Evolutionary conservation across 2,113 vertebrate species (phyloP), one percentile per base, ranked within the genome.

Genomic region (Sebastes fasciatus): DNA sequence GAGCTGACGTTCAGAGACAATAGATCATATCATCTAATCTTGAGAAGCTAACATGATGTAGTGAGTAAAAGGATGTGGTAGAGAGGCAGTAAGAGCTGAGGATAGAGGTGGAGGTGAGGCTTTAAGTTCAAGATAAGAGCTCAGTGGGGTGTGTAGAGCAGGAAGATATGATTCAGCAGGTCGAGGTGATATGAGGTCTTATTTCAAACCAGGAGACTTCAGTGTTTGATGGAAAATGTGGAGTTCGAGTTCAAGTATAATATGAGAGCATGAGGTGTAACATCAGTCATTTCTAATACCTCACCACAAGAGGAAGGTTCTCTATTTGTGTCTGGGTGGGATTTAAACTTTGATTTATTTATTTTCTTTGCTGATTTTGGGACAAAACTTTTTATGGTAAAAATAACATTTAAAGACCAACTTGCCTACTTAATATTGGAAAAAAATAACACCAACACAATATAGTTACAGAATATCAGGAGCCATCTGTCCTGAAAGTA

Each of bases 221-320:
- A 64, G 60, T 48, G 7, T 67, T n/a, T 66, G 69, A 74, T 42
- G 43, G 49, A 73, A 80, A 65, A 80, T 42, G 26, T 43, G 12
- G 12, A 58, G 60, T 40, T 72, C 2, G 46, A 57, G 60, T 11
- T 49, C 26, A 34, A 34, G 26, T 34, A 34, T 34, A 34, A 34
- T 34, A 34, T 3, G 26, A 34, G 26, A 34, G 26, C 26, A 34
- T 34, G 26, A 34, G 26, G 26, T 34, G 26, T 34, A 34, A 34
- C 26, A 34, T 34, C 26, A 34, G 26, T 34, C 26, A 34, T 34
- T 34, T 2, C 26, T 34, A 34, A 34, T 34, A 34, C 26, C 26
- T 34, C 26, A 34, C 26, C 13, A 19, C 66, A 19, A 2, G 3
- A 42, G 67, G 26, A 54, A 11, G 19, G 0, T 34, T 8, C 13